These are phyloP conservation scores for Tetragnatha montana DNA, from an alignment of 2,888 invertebrate species.

Conservation along the genomic window DNA sequence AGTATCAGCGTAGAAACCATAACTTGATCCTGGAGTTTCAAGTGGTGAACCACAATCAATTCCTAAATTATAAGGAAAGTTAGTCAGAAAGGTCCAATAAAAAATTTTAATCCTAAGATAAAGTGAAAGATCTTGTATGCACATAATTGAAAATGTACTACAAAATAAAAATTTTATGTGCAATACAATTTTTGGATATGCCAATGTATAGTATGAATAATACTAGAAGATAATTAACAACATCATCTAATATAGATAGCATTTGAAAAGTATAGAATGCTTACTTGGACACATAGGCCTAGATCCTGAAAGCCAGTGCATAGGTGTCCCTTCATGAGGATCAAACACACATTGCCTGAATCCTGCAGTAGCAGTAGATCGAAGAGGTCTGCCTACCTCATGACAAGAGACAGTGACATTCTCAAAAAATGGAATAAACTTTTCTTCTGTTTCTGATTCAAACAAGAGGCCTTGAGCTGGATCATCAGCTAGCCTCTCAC, in stretches of 20 bases:
- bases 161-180: background rate
- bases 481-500: conserved; percentile 91
- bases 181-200: background rate
- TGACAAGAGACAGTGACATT: conserved; percentile 91
- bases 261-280: conserved; percentile 8
- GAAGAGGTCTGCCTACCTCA: conserved; percentile 85
- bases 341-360: conserved; percentile 97
- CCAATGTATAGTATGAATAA: background rate
- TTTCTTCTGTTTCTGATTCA: conserved; percentile 87
- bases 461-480: conserved; percentile 89
- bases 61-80: conserved; percentile 75
- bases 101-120: background rate
- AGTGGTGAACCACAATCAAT: conserved; percentile 93
- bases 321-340: conserved; percentile 84
- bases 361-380: conserved; percentile 87
- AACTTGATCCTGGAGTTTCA: conserved; percentile 94
- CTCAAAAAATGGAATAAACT: conserved; percentile 90
- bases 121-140: too few species aligned
- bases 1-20: conserved; percentile 90
- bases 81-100: background rate
- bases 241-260: background rate
- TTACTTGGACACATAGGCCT: conserved; percentile 86
- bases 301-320: conserved; percentile 81
- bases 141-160: background rate
- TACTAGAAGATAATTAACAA: background rate